A percentile compares a stretch with the other conserved stretches of the same genome.
Conservation (phyloP, 2,888 invertebrate genomes). For the Tetranychus truncatus region DNA sequence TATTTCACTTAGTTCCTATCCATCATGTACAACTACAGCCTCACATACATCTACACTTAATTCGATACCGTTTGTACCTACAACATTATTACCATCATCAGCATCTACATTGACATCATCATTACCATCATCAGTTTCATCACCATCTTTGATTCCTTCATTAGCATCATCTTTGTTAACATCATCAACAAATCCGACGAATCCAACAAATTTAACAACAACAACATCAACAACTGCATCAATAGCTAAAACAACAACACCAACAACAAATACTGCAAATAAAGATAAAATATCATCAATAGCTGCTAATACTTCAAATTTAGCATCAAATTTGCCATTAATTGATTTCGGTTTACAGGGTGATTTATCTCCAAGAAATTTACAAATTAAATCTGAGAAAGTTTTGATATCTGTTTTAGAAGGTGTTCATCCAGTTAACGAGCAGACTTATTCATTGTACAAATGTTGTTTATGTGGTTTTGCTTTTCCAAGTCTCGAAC, state of each 20-base stretch:
- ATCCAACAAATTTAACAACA: neutral
- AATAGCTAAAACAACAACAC: too few species aligned
- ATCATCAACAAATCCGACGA: neutral
- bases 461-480: constrained; percentile 27
- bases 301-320: too few species aligned
- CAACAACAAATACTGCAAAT: too few species aligned
- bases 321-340: neutral
- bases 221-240: too few species aligned
- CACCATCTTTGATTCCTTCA: neutral
- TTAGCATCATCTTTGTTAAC: neutral
- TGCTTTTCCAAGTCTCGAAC: constrained; percentile 25
- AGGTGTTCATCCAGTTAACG: constrained; percentile 25
- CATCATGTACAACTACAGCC: neutral
- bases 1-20: neutral
- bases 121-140: neutral
- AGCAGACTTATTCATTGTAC: constrained; percentile 26
- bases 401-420: constrained; percentile 25
- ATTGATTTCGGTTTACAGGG: constrained; percentile 19
- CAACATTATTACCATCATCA: neutral
- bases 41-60: neutral
- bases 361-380: constrained; percentile 17
- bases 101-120: neutral
- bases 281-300: too few species aligned
- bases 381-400: constrained; percentile 26
- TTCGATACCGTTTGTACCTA: neutral